Percentiles rank a stretch among this genome's conserved stretches.
Evolutionary conservation across 2,113 vertebrate species (phyloP).

Genomic region (Cinclus cinclus): DNA sequence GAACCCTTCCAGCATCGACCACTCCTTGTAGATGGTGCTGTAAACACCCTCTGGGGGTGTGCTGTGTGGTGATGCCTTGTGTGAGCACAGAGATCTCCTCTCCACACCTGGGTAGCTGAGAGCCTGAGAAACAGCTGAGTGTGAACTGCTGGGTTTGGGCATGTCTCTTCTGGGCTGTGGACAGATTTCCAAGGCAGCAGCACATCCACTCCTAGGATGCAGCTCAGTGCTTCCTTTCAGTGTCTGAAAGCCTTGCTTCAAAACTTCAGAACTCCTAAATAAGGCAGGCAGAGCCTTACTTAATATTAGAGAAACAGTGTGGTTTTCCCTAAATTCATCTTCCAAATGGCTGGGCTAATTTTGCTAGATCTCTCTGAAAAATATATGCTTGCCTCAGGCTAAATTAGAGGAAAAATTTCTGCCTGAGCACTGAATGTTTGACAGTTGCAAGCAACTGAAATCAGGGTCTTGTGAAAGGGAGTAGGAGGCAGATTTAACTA

Average conservation of each 20-base stretch:
- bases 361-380: background rate
- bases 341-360: background rate
- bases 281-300: background rate
- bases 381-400: background rate
- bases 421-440: background rate
- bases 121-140: background rate
- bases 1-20: background rate
- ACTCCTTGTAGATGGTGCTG: background rate
- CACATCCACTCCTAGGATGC: background rate
- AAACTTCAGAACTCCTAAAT: background rate
- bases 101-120: rapidly evolving
- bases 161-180: rapidly evolving
- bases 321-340: background rate
- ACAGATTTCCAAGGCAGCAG: slow-evolving; percentile 1
- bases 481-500: background rate
- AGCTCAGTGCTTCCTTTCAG: background rate
- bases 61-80: background rate
- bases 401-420: background rate
- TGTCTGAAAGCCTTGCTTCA: background rate
- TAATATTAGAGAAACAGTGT: background rate
- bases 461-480: background rate
- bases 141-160: background rate
- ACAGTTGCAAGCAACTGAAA: slow-evolving; percentile 5
- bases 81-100: background rate
- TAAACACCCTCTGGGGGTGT: background rate